Base-by-base conservation (phyloP, 2,888 invertebrate species). In the Drosophila mimica region DNA sequence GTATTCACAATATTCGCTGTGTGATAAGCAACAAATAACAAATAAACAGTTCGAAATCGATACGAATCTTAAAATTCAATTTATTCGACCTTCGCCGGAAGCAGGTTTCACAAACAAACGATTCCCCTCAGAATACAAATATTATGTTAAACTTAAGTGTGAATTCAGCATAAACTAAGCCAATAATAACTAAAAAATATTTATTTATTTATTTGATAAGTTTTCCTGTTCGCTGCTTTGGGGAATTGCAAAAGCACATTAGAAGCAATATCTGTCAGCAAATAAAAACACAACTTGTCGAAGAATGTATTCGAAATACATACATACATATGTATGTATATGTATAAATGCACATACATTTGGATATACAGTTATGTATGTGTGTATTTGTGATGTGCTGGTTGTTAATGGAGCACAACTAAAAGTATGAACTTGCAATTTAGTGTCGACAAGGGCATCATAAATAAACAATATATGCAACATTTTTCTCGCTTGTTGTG, bases 371-470 rank as follows among this genome's bases (percentile, higher is more conserved):
- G 13, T 31, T 33, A 30, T 43, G 20, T 40, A 8, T 15, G 2
- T n/a, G 30, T 20, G 28, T 30, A 0, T 53, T 20, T 30, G 43
- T 53, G 6, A 6, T 54, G 31, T 33, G 53, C 4, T 8, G 36
- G 34, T n/a, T 52, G 13, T 56, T 62, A 61, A 59, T 70, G 54
- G 53, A 58, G 64, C 31, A 43, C 49, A 57, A 52, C 38, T 28
- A 65, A 66, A 69, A 73, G 59, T 58, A 69, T 73, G 69, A 79
- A 76, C 79, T 79, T 76, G 76, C 68, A 65, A 63, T 78, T 76
- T 79, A 72, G 75, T 72, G 75, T 78, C 75, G 79, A 79, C 75
- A 66, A 63, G 76, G 78, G 78, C 85, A 74, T 75, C 78, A 65
- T 60, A 73, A 79, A 73, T 81, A 79, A 69, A 70, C 69, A 49